A percentile compares a stretch with the other conserved stretches of the same genome.
phyloP scores from a whole-genome alignment of 1,140 invertebrate genomes.

The Cydia pomonella region DNA sequence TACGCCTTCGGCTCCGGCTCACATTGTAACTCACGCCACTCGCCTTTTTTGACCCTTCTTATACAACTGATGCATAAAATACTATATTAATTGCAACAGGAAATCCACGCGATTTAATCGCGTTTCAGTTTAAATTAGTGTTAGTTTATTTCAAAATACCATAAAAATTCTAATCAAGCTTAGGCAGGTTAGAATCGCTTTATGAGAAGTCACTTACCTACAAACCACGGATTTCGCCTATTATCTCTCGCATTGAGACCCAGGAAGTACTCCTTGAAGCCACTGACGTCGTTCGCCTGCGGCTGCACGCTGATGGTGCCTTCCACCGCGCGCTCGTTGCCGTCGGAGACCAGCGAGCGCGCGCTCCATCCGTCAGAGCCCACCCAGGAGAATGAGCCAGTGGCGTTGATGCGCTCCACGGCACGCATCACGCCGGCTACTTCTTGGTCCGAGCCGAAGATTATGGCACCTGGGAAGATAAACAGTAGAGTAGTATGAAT shows the following conservation, averaged over 20 bases:
- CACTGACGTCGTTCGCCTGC: conserved; percentile 91
- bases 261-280: conserved; percentile 95
- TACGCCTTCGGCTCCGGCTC: too few species aligned
- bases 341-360: conserved; percentile 91
- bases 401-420: conserved; percentile 91
- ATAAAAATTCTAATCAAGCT: too few species aligned
- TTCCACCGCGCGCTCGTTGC: conserved; percentile 93
- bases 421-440: conserved; percentile 96
- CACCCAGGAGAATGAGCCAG: conserved; percentile 95
- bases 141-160: too few species aligned
- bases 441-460: conserved; percentile 98
- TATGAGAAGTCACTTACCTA: conserved; percentile 83
- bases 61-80: too few species aligned
- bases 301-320: conserved; percentile 95
- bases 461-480: conserved; percentile 90
- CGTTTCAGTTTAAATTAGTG: too few species aligned
- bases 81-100: too few species aligned
- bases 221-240: conserved; percentile 95
- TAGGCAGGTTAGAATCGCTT: too few species aligned
- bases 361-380: conserved; percentile 96
- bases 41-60: too few species aligned
- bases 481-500: too few species aligned
- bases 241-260: conserved; percentile 93
- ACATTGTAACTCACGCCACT: too few species aligned
- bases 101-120: too few species aligned